Evolutionary conservation across 2,888 invertebrate genomes (phyloP), one percentile per base, ranked within the genome.

Genomic region (Ceriagrion tenellum): DNA sequence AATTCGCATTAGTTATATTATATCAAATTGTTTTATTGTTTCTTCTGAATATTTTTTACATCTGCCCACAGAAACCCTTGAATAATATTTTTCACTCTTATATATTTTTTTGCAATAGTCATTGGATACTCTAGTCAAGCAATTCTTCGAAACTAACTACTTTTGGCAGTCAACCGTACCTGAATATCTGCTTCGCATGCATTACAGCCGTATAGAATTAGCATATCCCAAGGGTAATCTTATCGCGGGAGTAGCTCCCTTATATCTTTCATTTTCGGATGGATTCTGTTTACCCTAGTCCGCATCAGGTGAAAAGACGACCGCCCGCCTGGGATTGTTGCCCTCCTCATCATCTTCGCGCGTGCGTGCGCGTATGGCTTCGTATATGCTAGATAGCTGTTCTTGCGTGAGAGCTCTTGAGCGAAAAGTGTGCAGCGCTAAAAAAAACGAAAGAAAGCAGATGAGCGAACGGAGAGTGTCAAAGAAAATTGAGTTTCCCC

Each of bases 401-500:
- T 26, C 69, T 69, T 69, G 69, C n/a, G n/a, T 69, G 26, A n/a
- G 69, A n/a, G 69, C n/a, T 69, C 8, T 26, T n/a, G 6, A n/a
- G n/a, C n/a, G n/a, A 69, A n/a, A 69, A 81, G 81, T 35, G 18
- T n/a, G 30, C 81, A 81, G n/a, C 2, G 59, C 18, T 59, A 10
- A 59, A 59, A 59, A 69, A 69, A 69, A 69, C 16, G 20, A 63
- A 23, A 69, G 26, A 69, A 69, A 20, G 69, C 69, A n/a, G 26
- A 35, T 35, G 81, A 81, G 81, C 30, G 81, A 81, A 35, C n/a
- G 81, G 81, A 81, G n/a, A 81, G 81, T 81, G 81, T 81, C 81
- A 81, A 81, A 81, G 81, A 81, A 35, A 81, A 81, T 81, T 81
- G 81, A 81, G 81, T 81, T 81, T 81, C 81, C 81, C 47, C n/a